A percentile compares a stretch with the other conserved stretches of the same genome.
phyloP scores from a whole-genome alignment of 1,140 invertebrate genomes.

The Pararge aegeria region DNA sequence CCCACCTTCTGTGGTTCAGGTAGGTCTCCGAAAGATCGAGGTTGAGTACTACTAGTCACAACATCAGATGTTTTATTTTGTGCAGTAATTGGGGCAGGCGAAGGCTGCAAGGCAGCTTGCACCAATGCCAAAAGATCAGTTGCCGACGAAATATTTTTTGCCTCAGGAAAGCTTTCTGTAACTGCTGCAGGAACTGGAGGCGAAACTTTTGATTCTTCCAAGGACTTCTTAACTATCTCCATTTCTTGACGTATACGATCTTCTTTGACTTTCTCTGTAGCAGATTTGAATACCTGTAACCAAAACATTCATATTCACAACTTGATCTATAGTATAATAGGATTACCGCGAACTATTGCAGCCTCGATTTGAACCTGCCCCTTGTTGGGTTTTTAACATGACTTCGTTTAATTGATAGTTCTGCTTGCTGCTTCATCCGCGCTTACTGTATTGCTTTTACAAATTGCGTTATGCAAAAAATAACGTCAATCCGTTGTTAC shows the following conservation, averaged over 20 bases:
- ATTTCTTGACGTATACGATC: conserved; percentile 70
- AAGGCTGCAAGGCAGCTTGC: conserved; percentile 56
- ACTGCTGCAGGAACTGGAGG: background rate
- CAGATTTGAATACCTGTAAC: conserved; percentile 62
- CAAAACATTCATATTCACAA: background rate
- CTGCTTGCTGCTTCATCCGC: too few relatives aligned
- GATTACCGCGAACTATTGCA: too few relatives aligned
- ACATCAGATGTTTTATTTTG: conserved; percentile 32
- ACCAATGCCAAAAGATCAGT: conserved; percentile 60
- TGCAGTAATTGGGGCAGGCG: conserved; percentile 9
- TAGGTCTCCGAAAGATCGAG: conserved; percentile 59
- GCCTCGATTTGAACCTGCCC: too few relatives aligned
- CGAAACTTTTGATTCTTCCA: conserved; percentile 45
- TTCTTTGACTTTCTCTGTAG: conserved; percentile 67
- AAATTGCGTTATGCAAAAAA: too few relatives aligned
- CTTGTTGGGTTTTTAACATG: too few relatives aligned
- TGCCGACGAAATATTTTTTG: conserved; percentile 52
- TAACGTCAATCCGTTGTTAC: too few relatives aligned
- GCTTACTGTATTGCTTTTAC: too few relatives aligned
- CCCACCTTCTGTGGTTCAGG: conserved; percentile 27
- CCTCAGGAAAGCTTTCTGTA: conserved; percentile 15
- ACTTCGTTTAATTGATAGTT: too few relatives aligned
- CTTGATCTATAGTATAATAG: background rate
- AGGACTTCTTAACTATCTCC: conserved; percentile 70
- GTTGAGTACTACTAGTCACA: conserved; percentile 44